phyloP scores from a whole-genome alignment of 2,888 invertebrate species.

The Eudasyphora cyanicolor region DNA sequence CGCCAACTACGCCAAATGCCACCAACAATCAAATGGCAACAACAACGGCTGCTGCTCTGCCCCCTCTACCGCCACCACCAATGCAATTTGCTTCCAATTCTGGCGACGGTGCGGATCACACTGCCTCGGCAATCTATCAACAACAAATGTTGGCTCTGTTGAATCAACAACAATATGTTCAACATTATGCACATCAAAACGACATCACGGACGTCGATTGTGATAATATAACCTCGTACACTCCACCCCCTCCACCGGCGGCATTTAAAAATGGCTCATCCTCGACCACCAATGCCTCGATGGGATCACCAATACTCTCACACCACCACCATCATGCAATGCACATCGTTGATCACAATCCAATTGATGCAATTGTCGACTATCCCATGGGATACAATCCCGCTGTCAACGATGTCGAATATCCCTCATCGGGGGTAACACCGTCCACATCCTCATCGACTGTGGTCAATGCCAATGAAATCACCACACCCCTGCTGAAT shows the following conservation, averaged over 20 bases:
- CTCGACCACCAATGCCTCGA: conserved; percentile 13
- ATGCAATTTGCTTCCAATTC: background rate
- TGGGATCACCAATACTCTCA: conserved; percentile 37
- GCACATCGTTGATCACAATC: conserved; percentile 61
- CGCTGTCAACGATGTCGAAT: background rate
- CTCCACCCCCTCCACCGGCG: conserved; percentile 62
- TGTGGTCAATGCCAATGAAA: conserved; percentile 46
- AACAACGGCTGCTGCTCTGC: conserved; percentile 15
- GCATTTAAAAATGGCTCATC: conserved; percentile 50
- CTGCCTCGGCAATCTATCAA: conserved; percentile 63
- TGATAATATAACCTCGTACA: conserved; percentile 70
- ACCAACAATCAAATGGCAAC: too few relatives aligned
- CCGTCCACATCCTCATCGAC: conserved; percentile 30
- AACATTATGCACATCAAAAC: conserved; percentile 68
- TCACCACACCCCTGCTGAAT: conserved; percentile 29
- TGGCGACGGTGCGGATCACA: background rate
- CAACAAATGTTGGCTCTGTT: conserved; percentile 70
- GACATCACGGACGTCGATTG: conserved; percentile 69
- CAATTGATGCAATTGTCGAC: conserved; percentile 57
- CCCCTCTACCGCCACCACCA: background rate
- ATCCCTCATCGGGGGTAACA: conserved; percentile 1
- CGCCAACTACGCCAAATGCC: conserved; percentile 61
- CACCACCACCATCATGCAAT: conserved; percentile 38
- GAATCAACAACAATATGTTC: conserved; percentile 72
- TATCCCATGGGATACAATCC: conserved; percentile 54